A percentile compares a stretch with the other conserved stretches of the same genome.
phyloP scores from a whole-genome alignment of 2,888 invertebrate genomes.

The Cheilosia urbana region DNA sequence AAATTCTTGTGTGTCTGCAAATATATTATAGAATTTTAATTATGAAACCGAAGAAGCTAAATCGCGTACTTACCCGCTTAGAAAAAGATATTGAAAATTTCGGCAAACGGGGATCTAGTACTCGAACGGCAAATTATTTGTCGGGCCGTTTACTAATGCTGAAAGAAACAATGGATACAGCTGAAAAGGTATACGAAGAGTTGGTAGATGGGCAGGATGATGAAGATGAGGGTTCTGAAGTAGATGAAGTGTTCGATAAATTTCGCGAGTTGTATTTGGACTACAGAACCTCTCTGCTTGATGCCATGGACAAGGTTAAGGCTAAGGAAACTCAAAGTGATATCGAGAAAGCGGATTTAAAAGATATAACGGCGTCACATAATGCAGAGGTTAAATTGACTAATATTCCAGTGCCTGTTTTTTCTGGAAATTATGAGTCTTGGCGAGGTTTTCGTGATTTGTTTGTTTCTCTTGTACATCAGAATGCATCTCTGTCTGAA shows the following conservation, averaged over 20 bases:
- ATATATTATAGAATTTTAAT: neutral
- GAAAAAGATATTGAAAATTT: neutral
- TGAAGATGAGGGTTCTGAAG: neutral
- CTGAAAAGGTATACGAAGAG: neutral
- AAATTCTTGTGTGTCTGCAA: no score
- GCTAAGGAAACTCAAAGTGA: neutral
- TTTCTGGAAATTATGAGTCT: neutral
- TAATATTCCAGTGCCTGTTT: conserved; percentile 11
- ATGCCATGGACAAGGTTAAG: neutral
- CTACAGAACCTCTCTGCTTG: neutral
- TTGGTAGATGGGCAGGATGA: neutral
- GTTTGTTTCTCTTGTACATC: conserved; percentile 11
- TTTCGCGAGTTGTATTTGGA: neutral
- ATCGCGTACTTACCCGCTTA: neutral
- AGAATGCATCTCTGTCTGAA: conserved; percentile 9
- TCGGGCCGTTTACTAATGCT: neutral
- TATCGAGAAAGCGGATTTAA: neutral
- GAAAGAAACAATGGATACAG: neutral
- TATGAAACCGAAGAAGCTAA: neutral
- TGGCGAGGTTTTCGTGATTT: conserved; percentile 16
- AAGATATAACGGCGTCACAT: neutral
- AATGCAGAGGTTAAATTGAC: neutral
- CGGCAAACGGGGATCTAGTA: neutral
- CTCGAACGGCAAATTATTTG: neutral
- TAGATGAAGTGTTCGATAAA: neutral